Conservation (phyloP, 1,140 invertebrate species). For the Periplaneta americana region DNA sequence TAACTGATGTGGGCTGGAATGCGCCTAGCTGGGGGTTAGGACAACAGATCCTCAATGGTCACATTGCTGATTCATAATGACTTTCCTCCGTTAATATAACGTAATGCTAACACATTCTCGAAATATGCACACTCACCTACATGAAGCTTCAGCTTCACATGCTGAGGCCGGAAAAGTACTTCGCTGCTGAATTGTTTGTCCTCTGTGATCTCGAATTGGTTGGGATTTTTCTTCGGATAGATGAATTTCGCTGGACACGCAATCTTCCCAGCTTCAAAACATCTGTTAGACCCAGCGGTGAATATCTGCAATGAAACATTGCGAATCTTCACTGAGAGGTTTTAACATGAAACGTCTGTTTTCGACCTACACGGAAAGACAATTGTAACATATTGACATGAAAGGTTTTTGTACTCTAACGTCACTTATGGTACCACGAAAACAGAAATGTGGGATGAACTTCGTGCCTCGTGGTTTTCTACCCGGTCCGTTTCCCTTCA, state of each 20-base stretch:
- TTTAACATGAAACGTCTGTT: no score
- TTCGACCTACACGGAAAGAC: no score
- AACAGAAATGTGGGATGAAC: no score
- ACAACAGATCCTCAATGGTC: neutral
- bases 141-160: neutral
- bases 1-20: neutral
- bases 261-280: neutral
- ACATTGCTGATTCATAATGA: no score
- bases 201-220: neutral
- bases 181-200: neutral
- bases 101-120: no score
- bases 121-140: neutral
- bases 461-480: no score
- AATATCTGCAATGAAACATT: neutral
- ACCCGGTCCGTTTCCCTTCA: no score
- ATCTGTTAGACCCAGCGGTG: neutral
- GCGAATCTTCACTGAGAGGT: no score
- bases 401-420: no score
- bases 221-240: neutral
- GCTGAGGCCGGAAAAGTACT: neutral
- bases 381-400: no score
- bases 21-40: neutral
- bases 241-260: neutral
- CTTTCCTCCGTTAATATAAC: no score
- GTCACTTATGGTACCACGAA: no score